Percentiles rank a stretch among this genome's conserved stretches.
Evolutionary conservation across 2,113 vertebrate genomes (phyloP).

Genomic region (Rhinichthys klamathensis): DNA sequence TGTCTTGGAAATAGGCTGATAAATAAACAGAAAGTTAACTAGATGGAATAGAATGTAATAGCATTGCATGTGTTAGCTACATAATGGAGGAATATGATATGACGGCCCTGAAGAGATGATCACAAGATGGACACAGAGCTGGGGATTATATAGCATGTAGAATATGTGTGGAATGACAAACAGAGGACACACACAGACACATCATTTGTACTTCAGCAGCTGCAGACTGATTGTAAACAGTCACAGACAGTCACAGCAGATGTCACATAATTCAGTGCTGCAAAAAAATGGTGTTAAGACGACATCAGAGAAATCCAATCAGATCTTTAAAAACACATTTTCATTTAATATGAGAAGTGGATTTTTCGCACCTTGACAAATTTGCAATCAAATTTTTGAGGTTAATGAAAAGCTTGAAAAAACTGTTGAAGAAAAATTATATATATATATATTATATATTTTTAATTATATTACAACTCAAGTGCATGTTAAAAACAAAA

Average conservation of each 20-base stretch:
- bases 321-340: not conserved
- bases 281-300: not conserved
- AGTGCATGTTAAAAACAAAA: too few species aligned
- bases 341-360: not conserved
- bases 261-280: not conserved
- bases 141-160: slow-evolving; percentile 13
- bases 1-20: not conserved
- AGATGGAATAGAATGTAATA: not conserved
- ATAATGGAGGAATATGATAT: slow-evolving; percentile 14
- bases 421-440: too few species aligned
- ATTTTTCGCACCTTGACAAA: too few species aligned
- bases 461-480: too few species aligned
- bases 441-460: too few species aligned
- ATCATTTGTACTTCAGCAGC: slow-evolving; percentile 18
- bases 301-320: not conserved
- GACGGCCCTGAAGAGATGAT: slow-evolving; percentile 16
- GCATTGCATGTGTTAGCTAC: not conserved
- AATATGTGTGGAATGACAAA: slow-evolving; percentile 44
- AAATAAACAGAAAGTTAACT: not conserved
- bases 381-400: too few species aligned
- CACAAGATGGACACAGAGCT: slow-evolving; percentile 12
- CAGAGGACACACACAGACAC: slow-evolving; percentile 20
- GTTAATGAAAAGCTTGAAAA: too few species aligned
- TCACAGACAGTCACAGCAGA: not conserved
- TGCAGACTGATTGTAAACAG: slow-evolving; percentile 13